A percentile compares a stretch with the other conserved stretches of the same genome.
These are phyloP conservation scores for Temnothorax longispinosus DNA, from an alignment of 1,140 invertebrate genomes.

Conservation along the genomic window DNA sequence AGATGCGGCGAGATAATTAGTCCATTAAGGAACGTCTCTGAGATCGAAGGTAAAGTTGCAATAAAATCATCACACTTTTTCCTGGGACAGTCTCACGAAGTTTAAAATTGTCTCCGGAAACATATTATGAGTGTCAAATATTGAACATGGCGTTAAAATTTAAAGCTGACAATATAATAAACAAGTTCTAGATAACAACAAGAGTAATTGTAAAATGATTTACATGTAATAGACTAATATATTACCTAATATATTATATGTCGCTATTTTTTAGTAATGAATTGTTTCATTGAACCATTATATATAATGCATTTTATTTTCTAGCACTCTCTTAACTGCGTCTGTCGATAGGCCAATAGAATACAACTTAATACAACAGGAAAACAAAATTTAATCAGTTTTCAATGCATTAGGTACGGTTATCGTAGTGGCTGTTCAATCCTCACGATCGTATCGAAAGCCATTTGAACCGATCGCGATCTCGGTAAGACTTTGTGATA, in stretches of 20 bases:
- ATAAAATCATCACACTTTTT: slow-evolving; percentile 27
- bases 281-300: background rate
- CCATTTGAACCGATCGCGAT: slow-evolving; percentile 38
- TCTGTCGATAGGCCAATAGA: background rate
- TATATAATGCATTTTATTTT: background rate
- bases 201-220: background rate
- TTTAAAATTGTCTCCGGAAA: background rate
- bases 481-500: slow-evolving; percentile 18
- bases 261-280: background rate
- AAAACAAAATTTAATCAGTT: slow-evolving; percentile 34
- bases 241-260: background rate
- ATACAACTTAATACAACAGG: slow-evolving; percentile 9
- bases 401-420: slow-evolving; percentile 27
- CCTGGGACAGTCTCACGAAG: background rate
- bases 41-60: slow-evolving; percentile 29
- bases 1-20: slow-evolving; percentile 53
- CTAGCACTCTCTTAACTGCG: background rate
- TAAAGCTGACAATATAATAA: background rate
- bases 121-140: background rate
- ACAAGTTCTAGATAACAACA: background rate
- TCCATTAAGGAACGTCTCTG: slow-evolving; percentile 21
- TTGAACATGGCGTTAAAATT: background rate
- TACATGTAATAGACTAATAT: background rate
- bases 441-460: slow-evolving; percentile 28
- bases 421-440: slow-evolving; percentile 6